Conservation (phyloP, 1,140 invertebrate genomes). For the Zaprionus inermis region DNA sequence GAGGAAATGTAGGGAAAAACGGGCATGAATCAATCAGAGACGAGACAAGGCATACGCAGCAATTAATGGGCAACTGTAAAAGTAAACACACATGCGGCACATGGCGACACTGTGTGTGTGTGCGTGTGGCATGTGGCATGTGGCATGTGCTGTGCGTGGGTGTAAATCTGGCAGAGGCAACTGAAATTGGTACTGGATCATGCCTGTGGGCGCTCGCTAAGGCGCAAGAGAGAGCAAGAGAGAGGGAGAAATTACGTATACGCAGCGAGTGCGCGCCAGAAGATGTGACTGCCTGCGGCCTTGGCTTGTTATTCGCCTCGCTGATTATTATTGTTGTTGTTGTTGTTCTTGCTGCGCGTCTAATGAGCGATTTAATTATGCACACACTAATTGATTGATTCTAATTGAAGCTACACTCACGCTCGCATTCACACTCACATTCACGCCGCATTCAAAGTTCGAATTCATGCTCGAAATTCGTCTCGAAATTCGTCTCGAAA, state of each 20-base stretch:
- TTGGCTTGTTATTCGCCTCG: conserved; percentile 16
- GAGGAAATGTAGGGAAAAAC: background rate
- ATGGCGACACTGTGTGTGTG: background rate
- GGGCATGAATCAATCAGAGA: conserved; percentile 42
- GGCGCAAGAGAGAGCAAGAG: background rate
- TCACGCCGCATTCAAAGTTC: background rate
- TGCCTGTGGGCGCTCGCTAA: background rate
- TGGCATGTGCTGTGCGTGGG: no score
- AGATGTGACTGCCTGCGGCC: conserved; percentile 29
- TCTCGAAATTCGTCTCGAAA: conserved; percentile 1
- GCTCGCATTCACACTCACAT: background rate
- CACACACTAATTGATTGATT: conserved; percentile 70
- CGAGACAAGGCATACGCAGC: conserved; percentile 31
- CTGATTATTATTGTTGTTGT: conserved; percentile 18
- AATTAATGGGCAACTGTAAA: conserved; percentile 45
- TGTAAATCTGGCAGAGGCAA: conserved; percentile 8
- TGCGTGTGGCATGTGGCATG: conserved; percentile 2
- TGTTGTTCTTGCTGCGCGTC: conserved; percentile 19
- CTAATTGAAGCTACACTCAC: conserved; percentile 48
- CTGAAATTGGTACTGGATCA: conserved; percentile 12
- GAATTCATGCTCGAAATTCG: no score
- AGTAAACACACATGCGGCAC: conserved; percentile 34
- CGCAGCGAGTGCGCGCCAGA: background rate
- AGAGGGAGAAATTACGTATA: background rate
- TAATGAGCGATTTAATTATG: conserved; percentile 78